These are phyloP conservation scores for Cartodere bifasciata DNA, from an alignment of 2,888 invertebrate species.

Conservation along the genomic window DNA sequence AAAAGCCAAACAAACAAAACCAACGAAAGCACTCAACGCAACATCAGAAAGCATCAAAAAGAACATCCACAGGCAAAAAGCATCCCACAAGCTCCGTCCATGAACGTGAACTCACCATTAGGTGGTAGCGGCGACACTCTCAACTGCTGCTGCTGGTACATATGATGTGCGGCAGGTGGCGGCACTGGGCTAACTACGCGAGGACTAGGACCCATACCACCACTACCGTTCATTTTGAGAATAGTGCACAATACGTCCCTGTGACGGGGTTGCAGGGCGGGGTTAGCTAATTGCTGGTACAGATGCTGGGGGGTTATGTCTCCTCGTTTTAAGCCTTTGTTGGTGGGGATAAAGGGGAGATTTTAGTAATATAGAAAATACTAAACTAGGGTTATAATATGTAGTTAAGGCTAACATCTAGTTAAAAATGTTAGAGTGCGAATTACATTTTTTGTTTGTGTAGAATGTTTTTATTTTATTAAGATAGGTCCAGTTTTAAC, in stretches of 20 bases:
- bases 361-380: neutral
- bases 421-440: too few relatives aligned
- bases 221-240: slow-evolving; percentile 35
- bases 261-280: slow-evolving; percentile 59
- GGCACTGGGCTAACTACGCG: slow-evolving; percentile 32
- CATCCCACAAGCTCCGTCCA: too few relatives aligned
- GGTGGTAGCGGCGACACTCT: slow-evolving; percentile 50
- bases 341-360: too few relatives aligned
- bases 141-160: slow-evolving; percentile 39
- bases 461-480: too few relatives aligned
- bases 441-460: too few relatives aligned
- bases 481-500: too few relatives aligned
- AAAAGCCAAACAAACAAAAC: too few relatives aligned
- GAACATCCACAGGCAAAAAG: too few relatives aligned
- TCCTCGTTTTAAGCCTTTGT: slow-evolving; percentile 56
- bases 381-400: too few relatives aligned
- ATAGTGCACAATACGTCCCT: slow-evolving; percentile 59
- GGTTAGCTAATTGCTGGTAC: slow-evolving; percentile 63
- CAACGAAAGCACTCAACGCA: neutral
- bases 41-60: neutral
- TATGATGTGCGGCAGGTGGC: slow-evolving; percentile 32
- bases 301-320: slow-evolving; percentile 64
- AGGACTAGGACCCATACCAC: slow-evolving; percentile 28
- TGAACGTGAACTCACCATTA: slow-evolving; percentile 36
- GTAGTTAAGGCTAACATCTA: too few relatives aligned